phyloP scores from a whole-genome alignment of 1,140 invertebrate species.

The Plodia interpunctella region DNA sequence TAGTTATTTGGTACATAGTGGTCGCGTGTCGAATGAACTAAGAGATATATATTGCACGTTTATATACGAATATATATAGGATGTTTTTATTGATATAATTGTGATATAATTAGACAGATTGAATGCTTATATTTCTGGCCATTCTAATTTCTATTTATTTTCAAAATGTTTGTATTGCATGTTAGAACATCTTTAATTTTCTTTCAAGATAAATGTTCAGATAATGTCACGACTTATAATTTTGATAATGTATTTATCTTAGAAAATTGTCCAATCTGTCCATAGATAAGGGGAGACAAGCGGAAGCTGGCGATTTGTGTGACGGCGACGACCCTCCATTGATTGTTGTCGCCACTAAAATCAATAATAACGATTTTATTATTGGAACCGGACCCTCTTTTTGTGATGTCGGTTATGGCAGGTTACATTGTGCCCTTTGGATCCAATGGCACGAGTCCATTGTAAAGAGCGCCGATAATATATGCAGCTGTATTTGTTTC shows the following conservation, averaged over 20 bases:
- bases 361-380: slow-evolving; percentile 68
- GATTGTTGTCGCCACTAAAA: slow-evolving; percentile 69
- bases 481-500: background rate
- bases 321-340: slow-evolving; percentile 51
- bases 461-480: background rate
- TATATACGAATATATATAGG: too few relatives aligned
- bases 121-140: too few relatives aligned
- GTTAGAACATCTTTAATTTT: too few relatives aligned
- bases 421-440: slow-evolving; percentile 19
- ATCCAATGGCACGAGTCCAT: background rate
- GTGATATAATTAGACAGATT: too few relatives aligned
- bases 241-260: slow-evolving; percentile 15
- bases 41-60: too few relatives aligned
- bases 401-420: slow-evolving; percentile 15
- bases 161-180: too few relatives aligned
- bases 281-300: slow-evolving; percentile 39
- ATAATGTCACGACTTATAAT: too few relatives aligned
- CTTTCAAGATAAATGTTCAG: too few relatives aligned
- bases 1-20: too few relatives aligned
- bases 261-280: slow-evolving; percentile 24
- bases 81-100: too few relatives aligned
- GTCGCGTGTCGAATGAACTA: too few relatives aligned
- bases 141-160: too few relatives aligned
- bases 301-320: slow-evolving; percentile 68
- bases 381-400: slow-evolving; percentile 34